phyloP scores from a whole-genome alignment of 2,888 invertebrate genomes.

The Polyommatus iphigenia region DNA sequence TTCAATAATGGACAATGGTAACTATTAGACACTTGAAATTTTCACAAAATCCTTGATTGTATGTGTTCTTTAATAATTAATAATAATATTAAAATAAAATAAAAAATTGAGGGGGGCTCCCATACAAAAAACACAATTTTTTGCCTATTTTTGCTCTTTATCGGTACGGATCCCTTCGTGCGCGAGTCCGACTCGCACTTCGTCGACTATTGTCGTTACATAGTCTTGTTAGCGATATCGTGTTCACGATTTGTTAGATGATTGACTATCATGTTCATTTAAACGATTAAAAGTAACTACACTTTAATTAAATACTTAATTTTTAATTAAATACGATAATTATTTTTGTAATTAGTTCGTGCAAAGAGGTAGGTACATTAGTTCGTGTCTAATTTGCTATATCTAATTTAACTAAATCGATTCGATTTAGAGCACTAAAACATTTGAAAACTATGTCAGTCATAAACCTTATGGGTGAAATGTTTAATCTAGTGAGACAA shows the following conservation, averaged over 20 bases:
- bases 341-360: not conserved
- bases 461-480: not conserved
- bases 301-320: slow-evolving; percentile 16
- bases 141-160: no score
- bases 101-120: no score
- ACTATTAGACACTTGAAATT: no score
- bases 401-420: not conserved
- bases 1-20: no score
- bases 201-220: not conserved
- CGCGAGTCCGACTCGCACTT: no score
- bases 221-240: slow-evolving; percentile 11
- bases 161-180: no score
- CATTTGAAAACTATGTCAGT: not conserved
- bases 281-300: not conserved
- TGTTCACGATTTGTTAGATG: slow-evolving; percentile 13
- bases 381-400: not conserved
- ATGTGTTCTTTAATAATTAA: no score
- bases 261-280: not conserved
- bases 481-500: not conserved
- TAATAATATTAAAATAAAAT: no score
- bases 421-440: not conserved
- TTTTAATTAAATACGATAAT: slow-evolving; percentile 10
- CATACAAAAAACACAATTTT: no score
- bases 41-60: no score
- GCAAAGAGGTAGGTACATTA: not conserved